Evolutionary conservation across 2,113 vertebrate genomes (phyloP), one percentile per base, ranked within the genome.

Genomic region (Lepisosteus osseus): DNA sequence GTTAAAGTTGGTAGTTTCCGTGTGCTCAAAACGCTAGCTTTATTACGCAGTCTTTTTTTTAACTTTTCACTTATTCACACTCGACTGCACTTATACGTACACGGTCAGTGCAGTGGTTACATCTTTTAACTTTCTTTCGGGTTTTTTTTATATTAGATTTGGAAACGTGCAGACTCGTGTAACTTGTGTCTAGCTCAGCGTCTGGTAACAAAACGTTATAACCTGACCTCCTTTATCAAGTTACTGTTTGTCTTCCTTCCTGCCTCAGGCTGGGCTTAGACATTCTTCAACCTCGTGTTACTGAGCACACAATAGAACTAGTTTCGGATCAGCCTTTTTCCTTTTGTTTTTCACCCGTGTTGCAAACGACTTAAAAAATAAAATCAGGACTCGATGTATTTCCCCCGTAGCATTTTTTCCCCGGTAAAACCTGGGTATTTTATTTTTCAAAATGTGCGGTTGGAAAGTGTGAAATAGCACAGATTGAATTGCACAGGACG

Each of bases 211-310:
- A 51, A 51, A 51, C 54, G 4, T 43, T 42, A 43, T 67, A 69
- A 73, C 14, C 83, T 83, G 88, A 88, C 86, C 83, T 86, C 83
- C 83, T 82, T 90, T 87, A 85, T 85, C 85, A 80, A 85, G 82
- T 88, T 85, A 84, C 81, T 79, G 80, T 80, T 78, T 77, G 82
- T 80, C 79, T 73, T 71, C 67, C 72, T 80, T 78, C 76, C 67
- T 64, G 47, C 72, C 77, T 73, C 45, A 75, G 75, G 72, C 76
- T 69, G 67, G 75, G 74, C 77, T 78, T 72, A 80, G 80, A 78
- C 81, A 79, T 84, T 86, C 80, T 56, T 14, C 85, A 86, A 90
- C 91, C 91, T 90, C 91, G 91, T 92, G 91, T 86, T 89, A 79
- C 83, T 74, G 57, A 66, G 6, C 78, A 84, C 87, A 91, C 87